Base-by-base conservation (phyloP, 2,113 vertebrate species). In the Platycercus adscitus region DNA sequence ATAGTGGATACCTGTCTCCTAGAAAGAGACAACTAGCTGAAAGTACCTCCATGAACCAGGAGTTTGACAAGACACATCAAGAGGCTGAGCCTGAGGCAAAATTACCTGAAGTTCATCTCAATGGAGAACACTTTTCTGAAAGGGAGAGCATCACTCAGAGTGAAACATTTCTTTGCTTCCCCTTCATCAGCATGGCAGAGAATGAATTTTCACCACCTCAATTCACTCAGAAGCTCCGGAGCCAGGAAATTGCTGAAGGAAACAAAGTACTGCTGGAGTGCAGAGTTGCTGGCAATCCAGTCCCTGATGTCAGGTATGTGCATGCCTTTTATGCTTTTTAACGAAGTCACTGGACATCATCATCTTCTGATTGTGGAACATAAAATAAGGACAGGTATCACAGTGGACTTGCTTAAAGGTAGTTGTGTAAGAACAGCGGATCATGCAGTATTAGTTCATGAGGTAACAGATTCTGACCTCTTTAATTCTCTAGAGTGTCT, bases 181-280 rank as follows among this genome's bases (percentile, higher is more conserved):
- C 91, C 5, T 82, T 96, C 26, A 65, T 61, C 33, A 90, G 73
- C 13, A 35, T 77, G 28, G 63, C 60, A 35, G 71, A 47, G 14
- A 58, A 81, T 81, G 88, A 97, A 1, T 85, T 97, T 39, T 97
- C 98, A 18, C 98, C 98, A 8, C 99, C 99, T 44, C 97, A 93
- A 10, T 99, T 99, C 97, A 98, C 97, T 49, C 99, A 99, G 96
- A 99, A 99, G 97, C 98, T 99, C 43, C 98, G 98, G 87, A 99
- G 99, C 90, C 99, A 99, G 96, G 99, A 99, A 95, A 99, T 99
- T 81, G 98, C 98, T 0, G 99, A 99, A 96, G 99, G 99, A 86
- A 99, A 98, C 46, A 97, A 97, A 81, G 99, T 99, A 25, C 95
- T 98, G 11, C 96, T 99, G 96, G 99, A 99, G 75, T 99, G 99